Percentiles rank a stretch among this genome's conserved stretches.
These are phyloP conservation scores for Drosophila lacicola DNA, from an alignment of 2,888 invertebrate species.

Conservation along the genomic window DNA sequence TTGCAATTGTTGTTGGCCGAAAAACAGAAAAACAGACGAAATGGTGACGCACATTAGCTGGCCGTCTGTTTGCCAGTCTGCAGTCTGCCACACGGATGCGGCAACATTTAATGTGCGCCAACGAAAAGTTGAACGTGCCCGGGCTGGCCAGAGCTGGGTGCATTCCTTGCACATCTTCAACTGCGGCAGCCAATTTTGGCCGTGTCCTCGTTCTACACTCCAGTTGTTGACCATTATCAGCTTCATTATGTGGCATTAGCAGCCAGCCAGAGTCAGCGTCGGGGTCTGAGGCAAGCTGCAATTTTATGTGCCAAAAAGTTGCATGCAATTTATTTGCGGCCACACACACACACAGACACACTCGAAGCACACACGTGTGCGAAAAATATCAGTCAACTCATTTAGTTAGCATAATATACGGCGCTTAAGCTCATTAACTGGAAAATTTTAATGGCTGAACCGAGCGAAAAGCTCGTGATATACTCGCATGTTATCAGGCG, in stretches of 20 bases:
- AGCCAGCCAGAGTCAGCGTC: constrained; percentile 32
- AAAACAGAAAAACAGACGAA: constrained; percentile 39
- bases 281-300: constrained; percentile 37
- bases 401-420: constrained; percentile 72
- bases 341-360: constrained; percentile 9
- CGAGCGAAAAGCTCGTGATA: constrained; percentile 33
- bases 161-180: constrained; percentile 32
- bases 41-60: constrained; percentile 66
- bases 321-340: constrained; percentile 71
- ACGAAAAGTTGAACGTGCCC: constrained; percentile 61
- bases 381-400: constrained; percentile 44
- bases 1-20: constrained; percentile 26
- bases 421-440: constrained; percentile 66
- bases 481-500: constrained; percentile 41
- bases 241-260: constrained; percentile 79
- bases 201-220: constrained; percentile 10
- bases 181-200: constrained; percentile 33
- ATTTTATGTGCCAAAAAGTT: constrained; percentile 72
- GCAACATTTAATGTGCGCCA: constrained; percentile 49
- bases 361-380: constrained; percentile 12
- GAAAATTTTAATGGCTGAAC: constrained; percentile 56
- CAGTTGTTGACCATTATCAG: constrained; percentile 71
- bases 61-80: neutral
- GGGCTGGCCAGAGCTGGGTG: neutral
- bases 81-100: constrained; percentile 16